Evolutionary conservation across 2,113 vertebrate genomes (phyloP), one percentile per base, ranked within the genome.

Genomic region (Pelvicachromis taeniatus): DNA sequence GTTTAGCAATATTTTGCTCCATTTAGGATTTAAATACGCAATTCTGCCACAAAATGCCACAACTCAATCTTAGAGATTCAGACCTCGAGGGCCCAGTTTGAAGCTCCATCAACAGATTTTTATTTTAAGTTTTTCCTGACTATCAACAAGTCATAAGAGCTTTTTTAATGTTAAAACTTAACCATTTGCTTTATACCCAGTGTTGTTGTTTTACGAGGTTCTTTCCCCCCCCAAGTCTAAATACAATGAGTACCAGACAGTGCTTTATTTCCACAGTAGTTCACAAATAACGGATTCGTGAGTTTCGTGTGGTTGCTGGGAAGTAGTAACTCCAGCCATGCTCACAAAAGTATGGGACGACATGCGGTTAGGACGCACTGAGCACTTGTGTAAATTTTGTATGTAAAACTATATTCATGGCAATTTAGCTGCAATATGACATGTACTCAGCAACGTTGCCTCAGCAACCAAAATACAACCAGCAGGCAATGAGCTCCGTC

Each of bases 401-500:
- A 54, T 12, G 52, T 54, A 53, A 53, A 54, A 54, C n/a, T 54
- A 54, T 54, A 54, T 23, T 23, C 10, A 54, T 54, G 55, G 13
- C 14, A 2, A 29, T 9, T 58, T 58, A 29, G 7, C 23, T 29
- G 23, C 23, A 29, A 58, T 29, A 54, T 54, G 10, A 54, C 26
- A 29, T 14, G 13, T 8, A 58, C 12, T 56, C 6, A 14, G 1
- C 55, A 29, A 8, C 7, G 2, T 56, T 26, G 23, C 1, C 12
- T 56, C 4, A 56, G 8, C 16, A 56, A 56, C 55, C 7, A 1
- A 13, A 56, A 56, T 16, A 56, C 23, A 56, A 14, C 42, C 42
- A 45, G 12, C 7, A 29, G 4, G 26, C 55, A 56, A 0, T 8
- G 55, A 26, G 54, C 21, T 55, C 21, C 1, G 3, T 14, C 0